A percentile compares a stretch with the other conserved stretches of the same genome.
Evolutionary conservation across 2,113 vertebrate species (phyloP).

Genomic region (Protobothrops mucrosquamatus): DNA sequence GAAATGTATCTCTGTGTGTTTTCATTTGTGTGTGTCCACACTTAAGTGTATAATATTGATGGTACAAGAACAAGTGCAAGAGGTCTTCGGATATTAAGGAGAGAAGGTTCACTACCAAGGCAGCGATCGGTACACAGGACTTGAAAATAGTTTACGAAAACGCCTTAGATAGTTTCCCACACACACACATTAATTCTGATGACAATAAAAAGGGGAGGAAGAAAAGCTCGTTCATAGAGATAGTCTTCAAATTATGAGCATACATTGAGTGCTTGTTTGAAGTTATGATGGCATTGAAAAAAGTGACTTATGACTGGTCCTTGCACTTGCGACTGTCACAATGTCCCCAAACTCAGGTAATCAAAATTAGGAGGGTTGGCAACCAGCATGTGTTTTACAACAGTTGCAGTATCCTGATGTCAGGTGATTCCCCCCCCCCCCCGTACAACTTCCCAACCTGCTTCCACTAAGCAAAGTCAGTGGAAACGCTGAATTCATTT

Average conservation of each 20-base stretch:
- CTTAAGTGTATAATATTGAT: not conserved
- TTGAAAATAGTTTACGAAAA: not conserved
- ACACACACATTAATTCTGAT: not conserved
- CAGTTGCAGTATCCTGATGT: not conserved
- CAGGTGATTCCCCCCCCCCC: not conserved
- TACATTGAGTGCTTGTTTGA: not conserved
- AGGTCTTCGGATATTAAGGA: not conserved
- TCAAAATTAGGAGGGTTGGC: not conserved
- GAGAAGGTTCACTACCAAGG: not conserved
- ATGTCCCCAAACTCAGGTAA: not conserved
- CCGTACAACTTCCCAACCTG: not conserved
- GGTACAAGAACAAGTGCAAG: not conserved
- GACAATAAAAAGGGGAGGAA: not conserved
- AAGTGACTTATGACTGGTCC: not conserved
- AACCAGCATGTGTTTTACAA: not conserved
- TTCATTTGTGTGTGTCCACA: not conserved
- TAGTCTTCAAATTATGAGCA: not conserved
- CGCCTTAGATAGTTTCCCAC: not conserved
- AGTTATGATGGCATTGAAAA: not conserved
- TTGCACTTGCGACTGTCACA: not conserved
- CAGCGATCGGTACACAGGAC: not conserved
- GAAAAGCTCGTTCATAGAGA: not conserved
- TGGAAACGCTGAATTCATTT: not conserved
- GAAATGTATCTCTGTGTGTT: not conserved
- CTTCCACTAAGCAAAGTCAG: not conserved